Percentiles rank a stretch among this genome's conserved stretches.
Evolutionary conservation across 2,888 invertebrate species (phyloP).

Genomic region (Allolobophora icterica): DNA sequence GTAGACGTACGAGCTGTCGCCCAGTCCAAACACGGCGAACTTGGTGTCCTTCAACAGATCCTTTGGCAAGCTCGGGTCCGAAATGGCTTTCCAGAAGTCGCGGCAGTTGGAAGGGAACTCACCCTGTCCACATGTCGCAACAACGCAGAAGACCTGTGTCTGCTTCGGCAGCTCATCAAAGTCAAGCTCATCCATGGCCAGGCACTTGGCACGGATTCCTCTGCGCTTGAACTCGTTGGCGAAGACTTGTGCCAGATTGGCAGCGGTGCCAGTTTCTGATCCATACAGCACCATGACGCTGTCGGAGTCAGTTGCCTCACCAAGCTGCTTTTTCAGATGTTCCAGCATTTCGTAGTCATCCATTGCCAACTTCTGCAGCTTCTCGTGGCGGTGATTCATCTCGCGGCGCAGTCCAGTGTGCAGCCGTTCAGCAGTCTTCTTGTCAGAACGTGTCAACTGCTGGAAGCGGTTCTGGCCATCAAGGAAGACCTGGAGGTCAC

Average conservation of each 20-base stretch:
- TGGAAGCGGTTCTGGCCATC: slow-evolving; percentile 48
- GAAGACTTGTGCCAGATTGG: slow-evolving; percentile 43
- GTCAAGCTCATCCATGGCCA: slow-evolving; percentile 49
- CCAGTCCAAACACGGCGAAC: slow-evolving; percentile 46
- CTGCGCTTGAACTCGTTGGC: slow-evolving; percentile 46
- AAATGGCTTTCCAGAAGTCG: slow-evolving; percentile 44
- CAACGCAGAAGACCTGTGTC: slow-evolving; percentile 45
- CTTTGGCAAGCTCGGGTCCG: slow-evolving; percentile 43
- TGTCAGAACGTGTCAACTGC: slow-evolving; percentile 44
- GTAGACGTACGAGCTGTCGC: slow-evolving; percentile 47
- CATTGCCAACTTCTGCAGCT: slow-evolving; percentile 46
- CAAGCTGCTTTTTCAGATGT: slow-evolving; percentile 47
- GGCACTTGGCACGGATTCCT: slow-evolving; percentile 43
- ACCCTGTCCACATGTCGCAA: slow-evolving; percentile 49
- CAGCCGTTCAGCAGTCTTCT: slow-evolving; percentile 41
- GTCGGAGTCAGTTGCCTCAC: slow-evolving; percentile 45
- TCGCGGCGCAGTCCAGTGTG: slow-evolving; percentile 41
- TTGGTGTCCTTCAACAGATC: slow-evolving; percentile 46
- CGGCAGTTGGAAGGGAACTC: slow-evolving; percentile 48
- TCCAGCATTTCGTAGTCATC: slow-evolving; percentile 49
- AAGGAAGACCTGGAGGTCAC: slow-evolving; percentile 43
- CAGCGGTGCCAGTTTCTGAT: slow-evolving; percentile 49
- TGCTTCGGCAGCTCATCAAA: slow-evolving; percentile 47
- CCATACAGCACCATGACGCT: slow-evolving; percentile 48
- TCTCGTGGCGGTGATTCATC: slow-evolving; percentile 38